Evolutionary conservation across 2,888 invertebrate genomes (phyloP), one percentile per base, ranked within the genome.

Genomic region (Thecocarcelia acutangulata): DNA sequence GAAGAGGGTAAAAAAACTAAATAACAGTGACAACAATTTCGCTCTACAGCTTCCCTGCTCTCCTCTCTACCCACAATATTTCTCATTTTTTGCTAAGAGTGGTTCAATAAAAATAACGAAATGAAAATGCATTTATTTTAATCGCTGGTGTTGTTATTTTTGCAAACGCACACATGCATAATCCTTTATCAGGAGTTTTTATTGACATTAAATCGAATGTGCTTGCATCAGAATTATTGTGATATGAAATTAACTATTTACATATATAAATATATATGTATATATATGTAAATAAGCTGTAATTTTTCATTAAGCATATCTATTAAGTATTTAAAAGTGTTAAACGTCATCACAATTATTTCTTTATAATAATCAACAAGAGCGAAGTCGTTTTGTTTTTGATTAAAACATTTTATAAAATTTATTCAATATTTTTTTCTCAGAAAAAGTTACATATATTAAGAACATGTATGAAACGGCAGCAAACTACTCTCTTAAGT

Each of bases 11-110:
- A 58, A 40, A 37, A 37, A 6, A 58, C 37, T 15, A 54, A 15
- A 19, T 12, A 11, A 11, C 17, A 15, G 21, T 19, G 19, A n/a
- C 58, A 64, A 46, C 73, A 56, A 24, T 74, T 74, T 46, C n/a
- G n/a, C 19, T 15, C 24, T 33, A 17, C 21, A 46, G 3, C 15
- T 54, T 24, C 12, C 8, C 42, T 12, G 0, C 24, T 6, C n/a
- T 11, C 24, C 40, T 4, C 15, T 6, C 13, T 19, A 9, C 17
- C 3, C 11, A 3, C n/a, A 8, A n/a, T 59, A 1, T 64, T 48
- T 9, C 42, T 19, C 33, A 3, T 33, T 33, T n/a, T 28, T 24
- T 59, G 42, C 42, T 59, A 21, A 1, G 40, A 63, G n/a, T 40
- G 17, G 37, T 33, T 19, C 3, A 46, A 48, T 46, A 48, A 59